Percentiles rank a stretch among this genome's conserved stretches.
Evolutionary conservation across 2,888 invertebrate genomes (phyloP).

Genomic region (Dryobota labecula): DNA sequence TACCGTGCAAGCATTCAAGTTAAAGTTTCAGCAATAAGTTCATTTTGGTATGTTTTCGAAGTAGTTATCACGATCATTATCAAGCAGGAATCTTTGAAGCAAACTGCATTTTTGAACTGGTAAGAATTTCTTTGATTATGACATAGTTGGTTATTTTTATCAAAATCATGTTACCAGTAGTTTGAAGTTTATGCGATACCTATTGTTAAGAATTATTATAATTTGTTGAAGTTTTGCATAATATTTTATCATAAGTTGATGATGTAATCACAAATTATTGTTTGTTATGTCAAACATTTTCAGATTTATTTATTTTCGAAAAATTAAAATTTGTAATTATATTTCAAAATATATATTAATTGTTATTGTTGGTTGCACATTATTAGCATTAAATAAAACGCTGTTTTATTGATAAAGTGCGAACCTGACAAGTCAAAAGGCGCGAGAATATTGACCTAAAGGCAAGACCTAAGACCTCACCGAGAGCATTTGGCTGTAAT

Average conservation of each 20-base stretch:
- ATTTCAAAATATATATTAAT: not conserved
- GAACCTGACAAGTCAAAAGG: not conserved
- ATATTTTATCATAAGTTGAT: conserved; percentile 34
- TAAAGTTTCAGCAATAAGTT: conserved; percentile 39
- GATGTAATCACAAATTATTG: conserved; percentile 19
- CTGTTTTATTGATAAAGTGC: not conserved
- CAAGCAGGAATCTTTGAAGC: conserved; percentile 29
- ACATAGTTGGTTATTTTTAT: conserved; percentile 18
- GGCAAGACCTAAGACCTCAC: too few species aligned
- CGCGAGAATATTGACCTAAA: not conserved
- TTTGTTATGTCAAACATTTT: not conserved
- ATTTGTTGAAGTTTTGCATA: conserved; percentile 23
- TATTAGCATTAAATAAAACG: not conserved
- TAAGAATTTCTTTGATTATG: conserved; percentile 1
- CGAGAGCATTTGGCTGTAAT: not conserved
- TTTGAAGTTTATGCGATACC: conserved; percentile 7
- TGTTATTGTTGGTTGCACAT: conserved; percentile 22
- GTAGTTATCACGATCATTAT: conserved; percentile 32
- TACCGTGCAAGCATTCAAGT: conserved; percentile 34
- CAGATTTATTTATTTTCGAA: not conserved
- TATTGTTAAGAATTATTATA: conserved; percentile 18
- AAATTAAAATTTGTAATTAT: fast-evolving
- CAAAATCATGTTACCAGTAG: conserved; percentile 1
- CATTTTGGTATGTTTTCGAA: conserved; percentile 36
- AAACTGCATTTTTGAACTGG: conserved; percentile 4